Conservation (phyloP, 2,113 vertebrate genomes). For the Carassius carassius region DNA sequence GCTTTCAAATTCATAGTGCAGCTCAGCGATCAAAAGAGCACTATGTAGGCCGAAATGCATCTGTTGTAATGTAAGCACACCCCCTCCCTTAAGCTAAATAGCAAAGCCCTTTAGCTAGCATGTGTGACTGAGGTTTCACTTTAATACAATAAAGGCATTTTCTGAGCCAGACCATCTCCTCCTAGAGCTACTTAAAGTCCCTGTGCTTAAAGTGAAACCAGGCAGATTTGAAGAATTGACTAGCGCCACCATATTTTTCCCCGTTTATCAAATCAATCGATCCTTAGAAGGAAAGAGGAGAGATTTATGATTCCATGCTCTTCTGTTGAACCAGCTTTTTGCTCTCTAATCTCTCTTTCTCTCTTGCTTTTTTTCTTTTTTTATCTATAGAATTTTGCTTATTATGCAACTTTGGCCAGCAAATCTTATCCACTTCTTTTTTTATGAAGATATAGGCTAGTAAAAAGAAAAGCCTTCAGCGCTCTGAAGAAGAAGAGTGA, state of each 20-base stretch:
- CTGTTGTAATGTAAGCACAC: conserved; percentile 28
- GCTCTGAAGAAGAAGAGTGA: not conserved
- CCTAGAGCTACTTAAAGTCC: conserved; percentile 33
- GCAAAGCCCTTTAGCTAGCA: conserved; percentile 34
- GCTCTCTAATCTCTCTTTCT: not conserved
- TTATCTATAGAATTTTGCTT: not conserved
- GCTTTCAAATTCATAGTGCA: not conserved
- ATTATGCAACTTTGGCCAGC: not conserved
- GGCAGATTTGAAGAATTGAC: conserved; percentile 33
- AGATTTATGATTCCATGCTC: conserved; percentile 25
- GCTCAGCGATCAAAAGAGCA: not conserved
- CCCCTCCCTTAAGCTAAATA: conserved; percentile 25
- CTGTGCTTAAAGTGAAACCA: conserved; percentile 25
- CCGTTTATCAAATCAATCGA: conserved; percentile 53
- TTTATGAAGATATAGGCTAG: not conserved
- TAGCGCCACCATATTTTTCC: conserved; percentile 31
- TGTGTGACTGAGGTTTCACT: conserved; percentile 41
- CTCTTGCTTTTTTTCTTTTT: not conserved
- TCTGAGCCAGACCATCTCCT: conserved; percentile 28
- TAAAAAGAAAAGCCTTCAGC: not conserved
- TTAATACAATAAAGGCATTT: conserved; percentile 45
- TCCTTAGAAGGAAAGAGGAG: not conserved
- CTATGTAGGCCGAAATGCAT: conserved; percentile 9
- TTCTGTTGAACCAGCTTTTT: conserved; percentile 18
- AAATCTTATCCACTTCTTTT: not conserved